Evolutionary conservation across 2,113 vertebrate species (phyloP).

Genomic region (Arvicanthis niloticus): DNA sequence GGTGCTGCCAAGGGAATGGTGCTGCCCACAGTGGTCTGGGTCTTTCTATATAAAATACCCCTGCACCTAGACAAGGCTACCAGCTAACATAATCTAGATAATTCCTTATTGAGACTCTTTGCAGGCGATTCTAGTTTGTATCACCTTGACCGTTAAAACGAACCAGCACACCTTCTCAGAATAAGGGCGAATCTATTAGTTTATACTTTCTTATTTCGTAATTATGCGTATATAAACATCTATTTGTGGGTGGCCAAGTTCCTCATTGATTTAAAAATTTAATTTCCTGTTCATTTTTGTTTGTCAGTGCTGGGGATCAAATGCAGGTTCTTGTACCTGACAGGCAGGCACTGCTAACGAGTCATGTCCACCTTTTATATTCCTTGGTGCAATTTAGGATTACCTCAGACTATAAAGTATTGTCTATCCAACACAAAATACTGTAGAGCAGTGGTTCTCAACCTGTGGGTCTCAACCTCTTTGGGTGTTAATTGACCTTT

Average conservation of each 20-base stretch:
- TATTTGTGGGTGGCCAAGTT: neutral
- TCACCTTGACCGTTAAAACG: neutral
- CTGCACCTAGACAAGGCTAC: neutral
- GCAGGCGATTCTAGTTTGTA: neutral
- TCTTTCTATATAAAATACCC: neutral
- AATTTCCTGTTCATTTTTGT: neutral
- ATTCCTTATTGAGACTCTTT: neutral
- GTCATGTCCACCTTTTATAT: neutral
- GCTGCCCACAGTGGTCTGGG: neutral
- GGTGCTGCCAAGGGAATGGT: neutral
- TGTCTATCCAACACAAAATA: neutral
- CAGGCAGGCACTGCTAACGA: neutral
- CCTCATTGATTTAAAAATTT: neutral
- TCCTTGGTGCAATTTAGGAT: neutral
- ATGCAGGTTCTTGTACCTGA: neutral
- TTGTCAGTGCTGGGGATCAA: neutral
- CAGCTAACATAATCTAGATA: neutral
- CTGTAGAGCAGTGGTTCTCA: neutral
- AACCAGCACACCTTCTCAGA: neutral
- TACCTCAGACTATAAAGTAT: neutral
- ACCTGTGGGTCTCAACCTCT: neutral
- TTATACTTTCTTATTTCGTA: neutral
- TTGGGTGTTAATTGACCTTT: neutral
- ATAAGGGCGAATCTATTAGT: neutral
- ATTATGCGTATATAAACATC: neutral